A percentile compares a stretch with the other conserved stretches of the same genome.
Conservation (phyloP, 1,140 invertebrate genomes). For the Drosophila malerkotliana region DNA sequence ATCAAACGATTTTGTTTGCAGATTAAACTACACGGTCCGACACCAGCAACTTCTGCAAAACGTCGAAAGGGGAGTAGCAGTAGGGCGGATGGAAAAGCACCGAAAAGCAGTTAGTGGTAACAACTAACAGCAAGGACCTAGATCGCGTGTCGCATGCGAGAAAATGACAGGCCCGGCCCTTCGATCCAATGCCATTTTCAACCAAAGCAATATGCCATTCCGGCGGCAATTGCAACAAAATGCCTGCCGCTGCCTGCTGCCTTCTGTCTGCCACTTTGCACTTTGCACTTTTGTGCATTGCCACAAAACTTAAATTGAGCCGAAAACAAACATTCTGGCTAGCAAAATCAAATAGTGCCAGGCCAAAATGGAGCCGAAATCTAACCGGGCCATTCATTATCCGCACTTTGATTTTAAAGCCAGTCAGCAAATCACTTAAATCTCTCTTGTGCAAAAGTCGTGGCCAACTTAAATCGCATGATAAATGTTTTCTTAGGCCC, state of each 20-base stretch:
- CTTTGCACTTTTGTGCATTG: slow-evolving; percentile 62
- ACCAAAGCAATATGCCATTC: slow-evolving; percentile 7
- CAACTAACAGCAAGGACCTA: slow-evolving; percentile 13
- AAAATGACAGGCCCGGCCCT: slow-evolving; percentile 64
- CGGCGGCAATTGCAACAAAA: slow-evolving; percentile 63
- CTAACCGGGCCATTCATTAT: slow-evolving; percentile 67
- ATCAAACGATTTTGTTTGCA: slow-evolving; percentile 80
- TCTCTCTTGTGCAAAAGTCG: slow-evolving; percentile 75
- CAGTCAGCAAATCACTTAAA: slow-evolving; percentile 80
- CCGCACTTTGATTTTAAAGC: slow-evolving; percentile 73
- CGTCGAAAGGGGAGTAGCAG: neutral
- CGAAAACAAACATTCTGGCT: slow-evolving; percentile 63
- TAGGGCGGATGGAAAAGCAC: slow-evolving; percentile 9
- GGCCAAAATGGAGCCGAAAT: slow-evolving; percentile 29
- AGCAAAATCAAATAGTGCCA: slow-evolving; percentile 64
- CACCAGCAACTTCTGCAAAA: slow-evolving; percentile 35
- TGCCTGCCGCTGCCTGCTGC: slow-evolving; percentile 30
- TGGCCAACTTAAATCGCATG: slow-evolving; percentile 79
- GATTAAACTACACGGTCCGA: slow-evolving; percentile 72
- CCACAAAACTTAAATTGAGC: slow-evolving; percentile 75
- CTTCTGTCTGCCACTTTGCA: slow-evolving; percentile 55
- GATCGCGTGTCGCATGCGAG: slow-evolving; percentile 74
- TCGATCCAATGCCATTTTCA: slow-evolving; percentile 33
- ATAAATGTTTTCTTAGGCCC: slow-evolving; percentile 73
- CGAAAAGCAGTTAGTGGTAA: slow-evolving; percentile 50